A percentile compares a stretch with the other conserved stretches of the same genome.
These are phyloP conservation scores for Zosterops japonicus DNA, from an alignment of 2,113 vertebrate genomes.

Conservation along the genomic window DNA sequence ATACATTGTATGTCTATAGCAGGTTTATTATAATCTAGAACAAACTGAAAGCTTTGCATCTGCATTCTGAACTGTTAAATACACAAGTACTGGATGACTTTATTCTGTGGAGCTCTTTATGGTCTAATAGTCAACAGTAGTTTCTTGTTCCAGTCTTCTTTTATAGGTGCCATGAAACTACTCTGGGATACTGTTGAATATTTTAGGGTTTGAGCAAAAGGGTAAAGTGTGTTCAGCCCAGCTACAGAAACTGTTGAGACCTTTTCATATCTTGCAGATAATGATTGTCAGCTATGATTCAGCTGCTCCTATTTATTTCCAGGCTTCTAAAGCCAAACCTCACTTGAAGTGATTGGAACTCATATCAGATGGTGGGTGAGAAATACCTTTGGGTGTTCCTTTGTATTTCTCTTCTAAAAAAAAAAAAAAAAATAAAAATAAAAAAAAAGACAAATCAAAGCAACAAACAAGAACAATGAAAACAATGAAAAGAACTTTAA, in stretches of 20 bases:
- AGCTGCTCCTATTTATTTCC: neutral
- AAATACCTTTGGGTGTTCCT: neutral
- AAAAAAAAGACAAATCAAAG: neutral
- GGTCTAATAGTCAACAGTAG: neutral
- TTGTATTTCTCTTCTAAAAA: neutral
- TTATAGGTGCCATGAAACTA: neutral
- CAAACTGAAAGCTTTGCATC: neutral
- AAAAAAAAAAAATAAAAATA: too few relatives aligned
- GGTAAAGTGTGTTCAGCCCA: neutral
- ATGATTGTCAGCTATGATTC: neutral
- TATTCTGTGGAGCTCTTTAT: neutral
- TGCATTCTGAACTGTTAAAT: neutral
- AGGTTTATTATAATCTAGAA: neutral
- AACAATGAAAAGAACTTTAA: neutral
- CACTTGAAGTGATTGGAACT: neutral
- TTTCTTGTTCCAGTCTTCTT: neutral
- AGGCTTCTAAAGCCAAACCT: neutral
- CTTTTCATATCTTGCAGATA: neutral
- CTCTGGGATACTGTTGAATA: neutral
- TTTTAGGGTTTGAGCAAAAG: neutral
- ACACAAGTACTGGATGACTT: neutral
- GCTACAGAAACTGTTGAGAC: neutral
- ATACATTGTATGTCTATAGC: neutral
- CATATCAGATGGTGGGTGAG: neutral
- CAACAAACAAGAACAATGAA: neutral